Evolutionary conservation across 2,113 vertebrate species (phyloP), one percentile per base, ranked within the genome.

Genomic region (Phalacrocorax brasilianus): DNA sequence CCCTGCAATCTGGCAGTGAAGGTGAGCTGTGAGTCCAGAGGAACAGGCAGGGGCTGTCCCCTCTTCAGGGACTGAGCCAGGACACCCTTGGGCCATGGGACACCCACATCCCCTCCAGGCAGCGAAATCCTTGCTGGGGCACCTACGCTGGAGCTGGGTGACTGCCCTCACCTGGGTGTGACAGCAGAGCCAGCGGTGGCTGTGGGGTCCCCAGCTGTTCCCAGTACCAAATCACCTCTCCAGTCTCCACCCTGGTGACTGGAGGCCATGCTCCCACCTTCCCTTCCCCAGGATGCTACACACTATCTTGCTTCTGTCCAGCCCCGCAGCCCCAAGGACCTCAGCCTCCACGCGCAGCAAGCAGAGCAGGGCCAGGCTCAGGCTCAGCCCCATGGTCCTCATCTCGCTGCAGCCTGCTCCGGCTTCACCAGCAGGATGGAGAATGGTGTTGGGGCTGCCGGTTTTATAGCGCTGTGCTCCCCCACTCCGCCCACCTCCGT

Each of bases 311-410:
- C 40, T 94, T 42, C 8, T 11, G 24, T 96, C 88, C 49, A 15
- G 68, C 35, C 18, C 58, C 0, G 0, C 62, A 14, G 17, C 7
- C 4, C 30, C 8, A 1, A 4, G 38, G 0, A 71, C 50, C 70
- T 12, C 56, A 53, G 95, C 93, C 63, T 66, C 58, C 2, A 3
- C 23, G 0, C 0, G 3, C 67, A 96, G 63, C 40, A 70, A 23
- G 75, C 81, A 88, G 59, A 96, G 71, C 45, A 96, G 67, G 24
- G 33, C 22, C 50, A 97, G 67, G 32, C 45, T 91, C 71, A 97
- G 71, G 55, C 71, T 83, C 89, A 97, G 81, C 5, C 6, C 33
- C 62, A 53, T 0, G 3, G n/a, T 53, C 62, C 32, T 91, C 96
- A 97, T 97, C 30, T 68, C 0, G 4, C 40, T 3, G 4, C 70